These are phyloP conservation scores for Megalurothrips usitatus DNA, from an alignment of 2,888 invertebrate genomes.

Conservation along the genomic window DNA sequence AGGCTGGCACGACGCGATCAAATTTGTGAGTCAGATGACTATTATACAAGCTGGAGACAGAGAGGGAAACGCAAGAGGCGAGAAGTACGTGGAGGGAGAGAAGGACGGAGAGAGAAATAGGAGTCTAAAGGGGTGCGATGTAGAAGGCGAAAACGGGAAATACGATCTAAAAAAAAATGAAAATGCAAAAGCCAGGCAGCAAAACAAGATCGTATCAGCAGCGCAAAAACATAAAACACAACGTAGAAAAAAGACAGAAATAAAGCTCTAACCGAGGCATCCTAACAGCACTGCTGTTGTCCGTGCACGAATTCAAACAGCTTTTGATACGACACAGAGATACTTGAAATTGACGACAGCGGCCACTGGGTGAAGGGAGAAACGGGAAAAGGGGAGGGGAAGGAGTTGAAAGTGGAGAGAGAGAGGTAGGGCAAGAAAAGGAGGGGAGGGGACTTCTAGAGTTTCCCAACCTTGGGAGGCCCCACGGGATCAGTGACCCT, in stretches of 20 bases:
- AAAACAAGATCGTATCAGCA: too few species aligned
- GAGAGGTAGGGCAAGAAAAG: too few species aligned
- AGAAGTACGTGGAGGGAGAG: background rate
- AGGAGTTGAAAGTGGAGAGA: background rate
- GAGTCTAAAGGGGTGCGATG: too few species aligned
- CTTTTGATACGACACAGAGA: slow-evolving; percentile 19
- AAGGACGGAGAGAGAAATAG: background rate
- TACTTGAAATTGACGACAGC: slow-evolving; percentile 18
- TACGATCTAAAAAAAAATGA: too few species aligned
- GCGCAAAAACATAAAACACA: too few species aligned
- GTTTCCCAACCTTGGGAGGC: slow-evolving; percentile 5
- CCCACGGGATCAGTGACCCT: background rate
- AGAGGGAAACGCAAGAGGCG: background rate
- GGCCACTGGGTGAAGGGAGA: background rate
- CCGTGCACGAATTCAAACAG: background rate
- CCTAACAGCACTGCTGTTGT: background rate
- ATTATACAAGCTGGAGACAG: slow-evolving; percentile 14
- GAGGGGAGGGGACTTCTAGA: background rate
- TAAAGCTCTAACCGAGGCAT: background rate
- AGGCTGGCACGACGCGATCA: background rate
- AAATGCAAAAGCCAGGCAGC: too few species aligned
- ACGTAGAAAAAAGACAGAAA: background rate
- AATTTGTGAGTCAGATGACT: slow-evolving; percentile 21
- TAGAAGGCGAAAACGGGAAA: too few species aligned
- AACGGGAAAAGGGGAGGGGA: background rate